These are phyloP conservation scores for Pristionchus pacificus DNA, from an alignment of 1,140 invertebrate genomes.

Conservation along the genomic window DNA sequence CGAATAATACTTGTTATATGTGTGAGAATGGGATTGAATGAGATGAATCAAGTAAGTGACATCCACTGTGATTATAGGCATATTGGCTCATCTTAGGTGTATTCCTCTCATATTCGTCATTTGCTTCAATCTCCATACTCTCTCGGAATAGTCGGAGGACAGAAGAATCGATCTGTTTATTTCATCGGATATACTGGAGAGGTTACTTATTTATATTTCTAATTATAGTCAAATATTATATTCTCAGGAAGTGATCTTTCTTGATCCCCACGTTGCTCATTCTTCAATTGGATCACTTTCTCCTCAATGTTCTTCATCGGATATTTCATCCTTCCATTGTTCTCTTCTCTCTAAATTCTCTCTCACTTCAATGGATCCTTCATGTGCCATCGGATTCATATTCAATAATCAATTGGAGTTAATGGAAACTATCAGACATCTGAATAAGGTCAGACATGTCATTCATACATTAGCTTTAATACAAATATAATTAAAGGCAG, in stretches of 20 bases:
- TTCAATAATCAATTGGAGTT: slow-evolving; percentile 73
- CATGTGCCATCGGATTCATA: slow-evolving; percentile 84
- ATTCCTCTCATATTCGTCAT: slow-evolving; percentile 67
- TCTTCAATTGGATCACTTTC: background rate
- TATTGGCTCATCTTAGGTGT: slow-evolving; percentile 21
- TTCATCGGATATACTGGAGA: slow-evolving; percentile 77
- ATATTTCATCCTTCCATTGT: slow-evolving; percentile 73
- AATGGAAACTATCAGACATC: slow-evolving; percentile 69
- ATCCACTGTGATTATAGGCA: background rate
- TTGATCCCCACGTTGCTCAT: slow-evolving; percentile 88
- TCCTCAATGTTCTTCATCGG: background rate
- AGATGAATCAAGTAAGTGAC: slow-evolving; percentile 5
- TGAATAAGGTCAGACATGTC: slow-evolving; percentile 20
- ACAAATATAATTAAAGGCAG: background rate
- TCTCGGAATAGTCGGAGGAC: slow-evolving; percentile 83
- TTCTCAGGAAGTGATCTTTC: slow-evolving; percentile 75
- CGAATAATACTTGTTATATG: background rate
- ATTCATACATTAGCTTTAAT: background rate
- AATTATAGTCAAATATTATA: slow-evolving; percentile 13
- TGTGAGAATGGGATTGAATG: slow-evolving; percentile 7
- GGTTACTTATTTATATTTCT: slow-evolving; percentile 60
- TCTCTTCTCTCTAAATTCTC: slow-evolving; percentile 78
- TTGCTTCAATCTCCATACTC: slow-evolving; percentile 75
- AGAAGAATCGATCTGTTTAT: slow-evolving; percentile 83
- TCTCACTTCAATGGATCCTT: slow-evolving; percentile 83